Percentiles rank a stretch among this genome's conserved stretches.
These are phyloP conservation scores for Diploptera punctata DNA, from an alignment of 2,888 invertebrate genomes.

Conservation along the genomic window DNA sequence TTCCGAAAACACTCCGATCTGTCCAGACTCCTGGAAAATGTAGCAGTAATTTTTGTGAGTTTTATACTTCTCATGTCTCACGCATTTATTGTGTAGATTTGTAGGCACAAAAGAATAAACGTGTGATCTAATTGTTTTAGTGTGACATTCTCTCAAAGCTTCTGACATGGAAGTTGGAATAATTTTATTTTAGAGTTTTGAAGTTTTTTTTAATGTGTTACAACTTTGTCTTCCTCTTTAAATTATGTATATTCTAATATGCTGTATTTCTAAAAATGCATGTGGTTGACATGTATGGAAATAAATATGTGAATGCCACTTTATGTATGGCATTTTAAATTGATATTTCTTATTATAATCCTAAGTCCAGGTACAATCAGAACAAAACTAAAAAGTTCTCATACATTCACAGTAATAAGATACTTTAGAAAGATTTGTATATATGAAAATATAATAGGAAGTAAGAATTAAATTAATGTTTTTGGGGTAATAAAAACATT, in stretches of 20 bases:
- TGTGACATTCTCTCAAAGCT: not conserved
- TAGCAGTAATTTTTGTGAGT: not conserved
- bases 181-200: not conserved
- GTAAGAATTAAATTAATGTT: too few relatives aligned
- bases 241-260: not conserved
- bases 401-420: too few relatives aligned
- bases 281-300: slow-evolving; percentile 12
- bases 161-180: slow-evolving; percentile 13
- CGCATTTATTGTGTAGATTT: slow-evolving; percentile 14
- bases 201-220: not conserved
- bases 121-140: slow-evolving; percentile 15
- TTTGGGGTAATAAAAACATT: too few relatives aligned
- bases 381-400: too few relatives aligned
- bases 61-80: not conserved
- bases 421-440: too few relatives aligned
- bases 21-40: slow-evolving; percentile 32
- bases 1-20: slow-evolving; percentile 85
- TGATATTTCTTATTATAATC: too few relatives aligned
- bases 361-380: too few relatives aligned
- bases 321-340: slow-evolving; percentile 22
- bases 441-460: too few relatives aligned
- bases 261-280: slow-evolving; percentile 30
- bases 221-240: slow-evolving; percentile 12
- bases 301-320: slow-evolving; percentile 21
- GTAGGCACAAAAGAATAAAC: not conserved